Evolutionary conservation across 2,888 invertebrate genomes (phyloP), one percentile per base, ranked within the genome.

Genomic region (Rhimphoctona megacephalus): DNA sequence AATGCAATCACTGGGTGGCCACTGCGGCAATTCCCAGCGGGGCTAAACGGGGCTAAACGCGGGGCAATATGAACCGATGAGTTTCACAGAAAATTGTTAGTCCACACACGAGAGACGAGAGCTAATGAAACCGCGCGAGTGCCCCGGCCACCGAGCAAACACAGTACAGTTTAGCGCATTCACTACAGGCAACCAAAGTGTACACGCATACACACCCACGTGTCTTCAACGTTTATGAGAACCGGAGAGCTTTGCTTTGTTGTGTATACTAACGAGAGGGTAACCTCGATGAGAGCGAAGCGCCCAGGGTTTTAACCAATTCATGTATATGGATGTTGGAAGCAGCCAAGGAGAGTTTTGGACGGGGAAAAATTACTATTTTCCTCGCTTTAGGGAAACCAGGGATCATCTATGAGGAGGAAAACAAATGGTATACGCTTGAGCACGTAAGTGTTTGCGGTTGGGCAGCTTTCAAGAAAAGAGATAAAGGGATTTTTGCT

Each of bases 41-140:
- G 22, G 17, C 52, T 67, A 14, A 30, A 17, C 39, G 39, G 6
- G 36, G 39, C 39, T 9, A 39, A 39, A 39, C 39, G 57, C 54
- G 57, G 57, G 52, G 66, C 43, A 57, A 70, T 57, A 33, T 36
- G 22, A 67, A 8, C 22, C 69, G 79, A 80, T 73, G 79, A 76
- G 80, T 80, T 73, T 84, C 80, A 80, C 25, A 69, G 69, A 80
- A 70, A 84, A 83, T 81, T 49, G 57, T 81, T 61, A 4, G 19
- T 25, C 64, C 33, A 61, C 22, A n/a, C 1, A 43, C 30, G 30
- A 54, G 72, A 61, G 78, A 64, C 46, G 72, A 83, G 61, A 43
- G 84, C 81, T 85, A 85, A 85, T 85, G 85, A 85, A 81, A 85
- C 85, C 85, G 74, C 85, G 81, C 81, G 81, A 81, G 81, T 66